Percentiles rank a stretch among this genome's conserved stretches.
These are phyloP conservation scores for Drosophila tripunctata DNA, from an alignment of 2,888 invertebrate genomes.

Conservation along the genomic window DNA sequence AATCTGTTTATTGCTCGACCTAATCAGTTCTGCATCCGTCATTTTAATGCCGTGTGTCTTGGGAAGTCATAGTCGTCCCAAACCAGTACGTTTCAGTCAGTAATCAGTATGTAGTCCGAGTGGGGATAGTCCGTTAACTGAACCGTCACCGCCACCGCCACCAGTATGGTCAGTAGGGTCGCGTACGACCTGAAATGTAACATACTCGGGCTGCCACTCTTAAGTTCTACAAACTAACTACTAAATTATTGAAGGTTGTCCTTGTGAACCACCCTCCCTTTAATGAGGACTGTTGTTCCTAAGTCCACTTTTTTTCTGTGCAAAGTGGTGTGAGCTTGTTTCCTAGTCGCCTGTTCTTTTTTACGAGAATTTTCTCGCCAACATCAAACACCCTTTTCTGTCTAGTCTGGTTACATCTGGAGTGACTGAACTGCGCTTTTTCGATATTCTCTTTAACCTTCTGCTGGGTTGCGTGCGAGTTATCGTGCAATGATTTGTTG, in stretches of 20 bases:
- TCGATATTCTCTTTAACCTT: background rate
- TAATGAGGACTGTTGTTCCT: too few species aligned
- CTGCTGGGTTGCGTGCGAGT: background rate
- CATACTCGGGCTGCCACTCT: too few species aligned
- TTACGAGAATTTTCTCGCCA: background rate
- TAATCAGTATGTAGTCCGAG: too few species aligned
- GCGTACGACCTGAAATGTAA: too few species aligned
- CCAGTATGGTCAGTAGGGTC: too few species aligned
- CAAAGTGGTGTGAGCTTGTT: background rate
- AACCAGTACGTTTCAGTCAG: background rate
- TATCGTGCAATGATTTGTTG: background rate
- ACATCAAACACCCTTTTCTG: background rate
- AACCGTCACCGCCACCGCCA: too few species aligned
- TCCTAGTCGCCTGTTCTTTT: background rate
- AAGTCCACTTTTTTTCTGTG: background rate
- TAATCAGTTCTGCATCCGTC: background rate
- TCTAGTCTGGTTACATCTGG: background rate
- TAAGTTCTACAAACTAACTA: too few species aligned
- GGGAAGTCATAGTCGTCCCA: background rate
- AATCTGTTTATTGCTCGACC: conserved; percentile 3
- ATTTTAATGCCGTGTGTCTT: too few species aligned
- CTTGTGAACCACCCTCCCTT: too few species aligned
- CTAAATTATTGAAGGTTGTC: too few species aligned
- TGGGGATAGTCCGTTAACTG: too few species aligned
- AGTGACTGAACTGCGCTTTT: background rate